These are phyloP conservation scores for Mustela nigripes DNA, from an alignment of 2,113 vertebrate genomes.

Conservation along the genomic window DNA sequence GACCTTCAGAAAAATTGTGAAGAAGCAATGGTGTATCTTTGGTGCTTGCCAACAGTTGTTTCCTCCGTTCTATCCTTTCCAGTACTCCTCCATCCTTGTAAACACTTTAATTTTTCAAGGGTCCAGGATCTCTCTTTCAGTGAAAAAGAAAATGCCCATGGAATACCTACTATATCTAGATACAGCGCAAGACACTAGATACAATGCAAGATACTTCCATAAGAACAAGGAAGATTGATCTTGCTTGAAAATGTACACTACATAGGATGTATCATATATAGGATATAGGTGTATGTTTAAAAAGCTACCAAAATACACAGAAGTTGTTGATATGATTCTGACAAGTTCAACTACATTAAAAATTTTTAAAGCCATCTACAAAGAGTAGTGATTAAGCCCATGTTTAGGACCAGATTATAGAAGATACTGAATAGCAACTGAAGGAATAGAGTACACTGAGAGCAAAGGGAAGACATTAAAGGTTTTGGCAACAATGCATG, in stretches of 20 bases:
- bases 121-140: background rate
- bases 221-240: background rate
- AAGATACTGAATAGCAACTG: background rate
- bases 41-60: background rate
- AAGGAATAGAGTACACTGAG: background rate
- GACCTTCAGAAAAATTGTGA: constrained; percentile 32
- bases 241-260: background rate
- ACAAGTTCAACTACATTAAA: background rate
- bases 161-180: background rate
- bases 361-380: background rate
- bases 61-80: background rate
- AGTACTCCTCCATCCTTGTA: background rate
- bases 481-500: background rate
- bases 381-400: background rate
- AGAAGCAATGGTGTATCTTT: background rate
- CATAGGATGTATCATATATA: background rate
- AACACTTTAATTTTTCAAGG: constrained; percentile 25
- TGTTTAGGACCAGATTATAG: background rate
- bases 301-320: background rate
- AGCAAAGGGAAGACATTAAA: background rate
- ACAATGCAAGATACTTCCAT: background rate
- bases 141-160: constrained; percentile 3
- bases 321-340: background rate
- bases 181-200: background rate
- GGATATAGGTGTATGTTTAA: background rate